These are phyloP conservation scores for Pocota personata DNA, from an alignment of 2,888 invertebrate genomes.

Conservation along the genomic window DNA sequence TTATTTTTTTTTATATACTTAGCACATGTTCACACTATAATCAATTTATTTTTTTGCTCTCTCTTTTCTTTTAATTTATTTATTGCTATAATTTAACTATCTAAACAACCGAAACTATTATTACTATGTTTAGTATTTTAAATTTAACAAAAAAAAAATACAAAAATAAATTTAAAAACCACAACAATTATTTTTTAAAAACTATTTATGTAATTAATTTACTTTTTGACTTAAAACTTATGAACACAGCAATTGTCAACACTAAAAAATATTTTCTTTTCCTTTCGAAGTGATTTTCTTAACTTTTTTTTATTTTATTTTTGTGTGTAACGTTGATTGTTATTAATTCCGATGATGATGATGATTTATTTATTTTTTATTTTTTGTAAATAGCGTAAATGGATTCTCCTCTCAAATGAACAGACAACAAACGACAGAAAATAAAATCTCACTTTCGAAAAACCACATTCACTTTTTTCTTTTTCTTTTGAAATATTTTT, in stretches of 20 bases:
- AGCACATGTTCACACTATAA: slow-evolving; percentile 58
- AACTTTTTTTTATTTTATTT: slow-evolving; percentile 3
- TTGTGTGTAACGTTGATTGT: slow-evolving; percentile 12
- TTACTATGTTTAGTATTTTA: slow-evolving; percentile 40
- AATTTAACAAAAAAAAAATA: slow-evolving; percentile 36
- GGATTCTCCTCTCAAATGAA: slow-evolving; percentile 21
- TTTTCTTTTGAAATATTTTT: slow-evolving; percentile 69
- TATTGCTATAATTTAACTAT: slow-evolving; percentile 50
- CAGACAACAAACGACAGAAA: slow-evolving; percentile 5
- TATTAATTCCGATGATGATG: slow-evolving; percentile 29
- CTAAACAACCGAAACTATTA: slow-evolving; percentile 47
- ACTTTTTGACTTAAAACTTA: slow-evolving; percentile 59
- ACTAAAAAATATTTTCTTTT: slow-evolving; percentile 14
- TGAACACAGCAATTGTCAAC: slow-evolving; percentile 68
- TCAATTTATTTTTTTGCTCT: neutral
- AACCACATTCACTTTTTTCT: slow-evolving; percentile 69
- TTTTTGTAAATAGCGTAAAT: neutral
- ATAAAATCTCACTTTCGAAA: slow-evolving; percentile 59
- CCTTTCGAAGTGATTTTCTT: neutral
- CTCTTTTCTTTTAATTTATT: neutral
- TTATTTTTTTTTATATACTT: slow-evolving; percentile 2
- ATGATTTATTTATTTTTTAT: slow-evolving; percentile 6
- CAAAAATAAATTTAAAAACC: slow-evolving; percentile 38
- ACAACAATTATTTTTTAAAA: slow-evolving; percentile 39
- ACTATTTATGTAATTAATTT: neutral